phyloP scores from a whole-genome alignment of 1,140 invertebrate species.

The Drosophila kepulauana region DNA sequence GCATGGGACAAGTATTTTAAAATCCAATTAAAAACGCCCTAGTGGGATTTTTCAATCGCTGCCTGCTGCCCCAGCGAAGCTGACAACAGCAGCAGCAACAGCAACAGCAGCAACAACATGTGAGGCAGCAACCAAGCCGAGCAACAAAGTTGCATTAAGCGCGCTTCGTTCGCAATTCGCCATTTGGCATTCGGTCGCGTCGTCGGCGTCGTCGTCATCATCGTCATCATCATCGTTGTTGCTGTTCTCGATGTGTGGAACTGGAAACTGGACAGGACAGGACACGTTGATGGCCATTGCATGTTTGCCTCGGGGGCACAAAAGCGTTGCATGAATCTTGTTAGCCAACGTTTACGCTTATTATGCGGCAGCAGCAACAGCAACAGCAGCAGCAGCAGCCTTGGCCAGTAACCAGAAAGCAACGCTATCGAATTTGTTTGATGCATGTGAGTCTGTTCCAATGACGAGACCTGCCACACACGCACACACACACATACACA shows the following conservation, averaged over 20 bases:
- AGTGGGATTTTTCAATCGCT: conserved; percentile 81
- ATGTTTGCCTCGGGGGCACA: conserved; percentile 80
- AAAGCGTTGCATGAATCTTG: conserved; percentile 81
- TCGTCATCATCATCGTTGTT: not conserved
- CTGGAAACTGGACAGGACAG: conserved; percentile 21
- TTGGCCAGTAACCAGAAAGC: conserved; percentile 52
- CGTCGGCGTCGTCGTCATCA: conserved; percentile 33
- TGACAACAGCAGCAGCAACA: conserved; percentile 37
- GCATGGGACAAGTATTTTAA: conserved; percentile 82
- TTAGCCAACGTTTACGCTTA: conserved; percentile 83
- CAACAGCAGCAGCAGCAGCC: conserved; percentile 48
- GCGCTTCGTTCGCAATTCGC: conserved; percentile 68
- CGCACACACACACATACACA: conserved; percentile 19
- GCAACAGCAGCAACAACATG: conserved; percentile 33
- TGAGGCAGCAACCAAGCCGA: conserved; percentile 34
- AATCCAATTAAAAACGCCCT: conserved; percentile 82
- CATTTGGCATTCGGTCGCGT: conserved; percentile 63
- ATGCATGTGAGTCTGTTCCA: conserved; percentile 55
- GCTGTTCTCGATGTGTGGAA: not conserved
- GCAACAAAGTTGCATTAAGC: conserved; percentile 83
- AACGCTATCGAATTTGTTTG: conserved; percentile 82
- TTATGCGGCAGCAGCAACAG: conserved; percentile 59
- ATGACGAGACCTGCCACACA: conserved; percentile 49
- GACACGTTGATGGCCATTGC: conserved; percentile 77
- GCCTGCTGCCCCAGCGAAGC: conserved; percentile 41